Base-by-base conservation (phyloP, 2,888 invertebrate species). In the Punctoribates punctum region DNA sequence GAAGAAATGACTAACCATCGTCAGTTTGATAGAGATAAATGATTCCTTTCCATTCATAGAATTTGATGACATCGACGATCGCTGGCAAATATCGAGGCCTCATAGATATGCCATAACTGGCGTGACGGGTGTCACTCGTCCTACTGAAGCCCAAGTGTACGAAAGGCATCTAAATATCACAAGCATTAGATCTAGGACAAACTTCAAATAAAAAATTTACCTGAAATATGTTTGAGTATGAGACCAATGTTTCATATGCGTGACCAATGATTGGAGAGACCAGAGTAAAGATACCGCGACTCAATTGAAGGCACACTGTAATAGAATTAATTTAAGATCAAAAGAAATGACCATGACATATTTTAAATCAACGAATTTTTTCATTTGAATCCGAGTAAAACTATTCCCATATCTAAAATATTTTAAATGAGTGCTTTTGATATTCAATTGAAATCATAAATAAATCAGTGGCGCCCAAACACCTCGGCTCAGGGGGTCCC, bases 51-150 rank as follows among this genome's bases (percentile, higher is more conserved):
- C 95, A 96, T 67, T 90, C 91, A 85, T 97, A 97, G 85, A 92
- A 91, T 79, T 90, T 88, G 82, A 98, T 94, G 77, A 96, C 91
- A 85, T 96, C 96, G 81, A 96, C 92, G 83, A 98, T 91, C 77
- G 97, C 96, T 82, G 90, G 91, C 85, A 96, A 94, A 85, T 96
- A 96, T 85, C 96, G 93, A 54, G 98, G 97, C 79, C 95, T 88
- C 90, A 98, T 91, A 84, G 77, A 93, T 82, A 94, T 91, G 74
- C 94, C 94, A 77, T 79, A 82, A 34, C 60, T 54, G 0, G 94
- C 94, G 83, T 93, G 42, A n/a, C 48, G 15, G 3, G 23, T 9
- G 42, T 57, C 48, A 1, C 8, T 38, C n/a, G 67, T 67, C 15
- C 20, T 34, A 11, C n/a, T n/a, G 20, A 67, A 94, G 93, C 94